Evolutionary conservation across 2,113 vertebrate species (phyloP).

Genomic region (Protobothrops mucrosquamatus): DNA sequence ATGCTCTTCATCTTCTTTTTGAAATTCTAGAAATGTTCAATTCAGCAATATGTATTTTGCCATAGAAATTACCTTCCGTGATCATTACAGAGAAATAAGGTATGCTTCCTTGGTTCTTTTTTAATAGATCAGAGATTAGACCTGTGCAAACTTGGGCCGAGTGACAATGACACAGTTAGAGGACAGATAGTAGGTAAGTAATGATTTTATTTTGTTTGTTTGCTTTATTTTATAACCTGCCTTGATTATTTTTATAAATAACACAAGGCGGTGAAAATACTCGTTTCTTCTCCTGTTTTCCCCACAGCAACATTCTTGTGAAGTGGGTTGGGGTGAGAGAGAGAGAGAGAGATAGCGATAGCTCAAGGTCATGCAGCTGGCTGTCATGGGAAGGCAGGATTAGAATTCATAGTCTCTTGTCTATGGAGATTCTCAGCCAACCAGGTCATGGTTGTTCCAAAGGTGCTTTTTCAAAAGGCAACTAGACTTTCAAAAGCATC

Average conservation of each 20-base stretch:
- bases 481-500: neutral
- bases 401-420: neutral
- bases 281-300: neutral
- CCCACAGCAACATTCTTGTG: neutral
- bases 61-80: neutral
- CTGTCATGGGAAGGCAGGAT: neutral
- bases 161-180: conserved; percentile 94
- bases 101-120: conserved; percentile 15
- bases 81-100: neutral
- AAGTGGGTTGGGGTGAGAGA: neutral
- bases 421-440: neutral
- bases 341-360: too few species aligned
- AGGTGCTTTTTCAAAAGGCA: neutral
- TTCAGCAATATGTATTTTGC: neutral
- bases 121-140: conserved; percentile 90
- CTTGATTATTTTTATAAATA: neutral
- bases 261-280: neutral
- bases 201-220: neutral
- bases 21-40: neutral
- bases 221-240: neutral
- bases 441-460: neutral
- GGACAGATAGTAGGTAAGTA: conserved; percentile 95
- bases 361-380: neutral
- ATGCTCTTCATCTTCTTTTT: neutral
- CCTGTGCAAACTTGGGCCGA: conserved; percentile 93